A percentile compares a stretch with the other conserved stretches of the same genome.
Evolutionary conservation across 2,888 invertebrate genomes (phyloP).

Genomic region (Eupithecia vulgata): DNA sequence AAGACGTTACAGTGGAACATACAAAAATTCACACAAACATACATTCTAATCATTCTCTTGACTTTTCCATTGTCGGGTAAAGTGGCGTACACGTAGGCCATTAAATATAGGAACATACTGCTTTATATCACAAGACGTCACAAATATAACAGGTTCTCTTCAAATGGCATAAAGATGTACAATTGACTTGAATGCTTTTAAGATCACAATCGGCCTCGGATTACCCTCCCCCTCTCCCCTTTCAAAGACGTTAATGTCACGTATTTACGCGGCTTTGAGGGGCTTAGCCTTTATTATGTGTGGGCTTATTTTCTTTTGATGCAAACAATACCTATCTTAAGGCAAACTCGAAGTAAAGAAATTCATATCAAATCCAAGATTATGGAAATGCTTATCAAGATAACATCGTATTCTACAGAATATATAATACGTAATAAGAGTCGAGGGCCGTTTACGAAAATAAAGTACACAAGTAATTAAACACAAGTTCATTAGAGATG

Average conservation of each 20-base stretch:
- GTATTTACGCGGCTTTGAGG: constrained; percentile 49
- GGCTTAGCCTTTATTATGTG: constrained; percentile 34
- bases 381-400: neutral
- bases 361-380: neutral
- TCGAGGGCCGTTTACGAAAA: no score
- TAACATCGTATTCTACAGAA: no score
- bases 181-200: constrained; percentile 53
- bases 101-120: neutral
- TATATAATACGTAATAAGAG: no score
- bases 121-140: neutral
- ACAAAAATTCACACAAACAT: neutral
- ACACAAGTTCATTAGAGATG: no score
- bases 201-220: constrained; percentile 60
- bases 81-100: neutral
- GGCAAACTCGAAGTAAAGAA: neutral
- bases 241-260: constrained; percentile 57
- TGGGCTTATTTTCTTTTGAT: constrained; percentile 1
- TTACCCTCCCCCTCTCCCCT: constrained; percentile 50
- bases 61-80: neutral
- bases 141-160: neutral
- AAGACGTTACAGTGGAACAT: no score
- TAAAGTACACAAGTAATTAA: no score
- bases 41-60: neutral
- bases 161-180: constrained; percentile 8
- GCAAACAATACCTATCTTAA: neutral